Evolutionary conservation across 1,140 invertebrate species (phyloP).

Genomic region (Macrostomum lignano): DNA sequence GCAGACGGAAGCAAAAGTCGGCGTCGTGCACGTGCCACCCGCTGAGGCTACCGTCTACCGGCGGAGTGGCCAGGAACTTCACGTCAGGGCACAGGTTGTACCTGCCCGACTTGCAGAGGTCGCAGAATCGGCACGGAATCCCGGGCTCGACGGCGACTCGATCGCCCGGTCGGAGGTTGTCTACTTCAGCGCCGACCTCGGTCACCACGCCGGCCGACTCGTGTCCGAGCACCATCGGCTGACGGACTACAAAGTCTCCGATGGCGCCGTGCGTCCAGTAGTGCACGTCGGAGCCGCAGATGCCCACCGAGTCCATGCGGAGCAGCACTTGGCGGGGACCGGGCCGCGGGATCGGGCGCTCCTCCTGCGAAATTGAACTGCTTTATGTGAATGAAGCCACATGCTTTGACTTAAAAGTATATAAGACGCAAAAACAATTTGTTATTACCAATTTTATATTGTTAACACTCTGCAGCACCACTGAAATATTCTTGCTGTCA

Average conservation of each 20-base stretch:
- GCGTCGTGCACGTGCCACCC: slow-evolving; percentile 57
- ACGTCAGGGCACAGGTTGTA: slow-evolving; percentile 68
- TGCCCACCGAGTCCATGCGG: slow-evolving; percentile 59
- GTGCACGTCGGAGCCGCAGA: slow-evolving; percentile 80
- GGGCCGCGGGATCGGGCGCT: no score
- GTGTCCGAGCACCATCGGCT: slow-evolving; percentile 23
- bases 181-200: slow-evolving; percentile 19
- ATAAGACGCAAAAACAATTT: no score
- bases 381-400: no score
- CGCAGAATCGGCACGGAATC: slow-evolving; percentile 51
- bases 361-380: no score
- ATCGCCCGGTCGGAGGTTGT: slow-evolving; percentile 41
- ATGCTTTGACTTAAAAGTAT: no score
- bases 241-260: slow-evolving; percentile 21
- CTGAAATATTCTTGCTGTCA: no score
- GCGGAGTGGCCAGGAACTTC: slow-evolving; percentile 61
- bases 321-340: no score
- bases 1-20: slow-evolving; percentile 62
- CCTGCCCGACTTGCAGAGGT: slow-evolving; percentile 50
- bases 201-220: slow-evolving; percentile 19
- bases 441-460: no score
- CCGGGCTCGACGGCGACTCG: slow-evolving; percentile 72
- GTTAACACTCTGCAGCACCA: no score
- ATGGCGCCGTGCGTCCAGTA: slow-evolving; percentile 53
- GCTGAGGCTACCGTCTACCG: slow-evolving; percentile 45